These are phyloP conservation scores for Megastigmus dorsalis DNA, from an alignment of 2,888 invertebrate species.

Conservation along the genomic window DNA sequence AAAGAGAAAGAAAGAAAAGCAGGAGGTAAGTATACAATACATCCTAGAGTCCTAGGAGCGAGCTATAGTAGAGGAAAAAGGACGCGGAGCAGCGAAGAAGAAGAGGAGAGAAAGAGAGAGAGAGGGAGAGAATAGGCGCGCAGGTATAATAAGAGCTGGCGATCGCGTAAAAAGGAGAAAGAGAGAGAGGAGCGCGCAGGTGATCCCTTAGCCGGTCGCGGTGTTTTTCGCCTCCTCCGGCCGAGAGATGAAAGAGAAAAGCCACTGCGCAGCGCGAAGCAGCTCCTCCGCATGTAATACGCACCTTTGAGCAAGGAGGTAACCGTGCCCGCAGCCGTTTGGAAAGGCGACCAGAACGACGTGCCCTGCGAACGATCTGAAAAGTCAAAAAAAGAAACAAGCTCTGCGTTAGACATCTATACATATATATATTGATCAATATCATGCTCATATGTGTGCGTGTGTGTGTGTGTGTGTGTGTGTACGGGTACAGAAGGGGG, in stretches of 20 bases:
- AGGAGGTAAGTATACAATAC: too few species aligned
- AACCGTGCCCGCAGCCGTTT: conserved; percentile 86
- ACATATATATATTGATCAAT: too few species aligned
- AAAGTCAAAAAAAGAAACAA: conserved; percentile 52
- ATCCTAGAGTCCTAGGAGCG: too few species aligned
- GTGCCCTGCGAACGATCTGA: conserved; percentile 82
- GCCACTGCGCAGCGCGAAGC: not conserved
- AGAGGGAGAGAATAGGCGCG: not conserved
- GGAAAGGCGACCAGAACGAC: conserved; percentile 83
- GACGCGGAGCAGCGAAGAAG: not conserved
- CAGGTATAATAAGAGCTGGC: too few species aligned
- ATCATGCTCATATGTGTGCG: too few species aligned
- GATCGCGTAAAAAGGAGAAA: not conserved
- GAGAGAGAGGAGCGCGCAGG: conserved; percentile 4
- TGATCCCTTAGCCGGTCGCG: not conserved
- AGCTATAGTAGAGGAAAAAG: too few species aligned
- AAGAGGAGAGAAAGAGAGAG: not conserved
- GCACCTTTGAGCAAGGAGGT: conserved; percentile 86
- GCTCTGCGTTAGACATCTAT: not conserved
- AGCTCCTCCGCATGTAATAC: conserved; percentile 49
- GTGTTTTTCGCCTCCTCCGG: not conserved
- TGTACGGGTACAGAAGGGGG: not conserved
- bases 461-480: too few species aligned
- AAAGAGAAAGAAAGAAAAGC: not conserved
- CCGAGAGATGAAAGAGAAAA: conserved; percentile 5